Conservation (phyloP, 2,888 invertebrate species). For the Smittia aterrima region DNA sequence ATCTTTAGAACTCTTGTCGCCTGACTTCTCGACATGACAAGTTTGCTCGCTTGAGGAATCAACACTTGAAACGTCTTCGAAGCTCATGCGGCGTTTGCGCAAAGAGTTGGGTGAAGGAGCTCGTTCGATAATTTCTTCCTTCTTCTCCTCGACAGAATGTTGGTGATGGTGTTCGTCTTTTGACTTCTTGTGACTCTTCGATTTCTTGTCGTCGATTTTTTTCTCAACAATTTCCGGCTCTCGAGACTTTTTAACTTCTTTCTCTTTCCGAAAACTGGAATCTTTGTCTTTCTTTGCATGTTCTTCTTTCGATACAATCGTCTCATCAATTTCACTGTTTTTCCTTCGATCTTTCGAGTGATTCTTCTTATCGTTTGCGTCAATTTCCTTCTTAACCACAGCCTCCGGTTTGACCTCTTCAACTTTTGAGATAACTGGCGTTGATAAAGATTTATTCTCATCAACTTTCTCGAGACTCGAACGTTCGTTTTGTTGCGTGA, state of each 20-base stretch:
- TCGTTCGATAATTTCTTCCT: constrained; percentile 50
- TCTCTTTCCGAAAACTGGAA: constrained; percentile 45
- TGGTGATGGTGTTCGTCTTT: constrained; percentile 48
- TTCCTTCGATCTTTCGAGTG: constrained; percentile 32
- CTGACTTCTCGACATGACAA: constrained; percentile 19
- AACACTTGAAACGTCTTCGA: constrained; percentile 46
- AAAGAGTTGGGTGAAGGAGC: constrained; percentile 52
- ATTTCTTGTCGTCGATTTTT: constrained; percentile 14
- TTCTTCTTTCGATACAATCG: constrained; percentile 45
- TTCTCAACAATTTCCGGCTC: constrained; percentile 42
- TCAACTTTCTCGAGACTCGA: constrained; percentile 42
- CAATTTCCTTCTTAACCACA: background rate
- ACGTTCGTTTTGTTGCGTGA: constrained; percentile 45
- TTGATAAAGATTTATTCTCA: constrained; percentile 41
- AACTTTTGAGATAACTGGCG: constrained; percentile 36
- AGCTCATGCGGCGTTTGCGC: constrained; percentile 46
- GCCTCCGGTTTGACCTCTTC: background rate
- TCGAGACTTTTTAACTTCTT: constrained; percentile 48
- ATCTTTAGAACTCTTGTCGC: constrained; percentile 41
- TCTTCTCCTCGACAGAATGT: constrained; percentile 58
- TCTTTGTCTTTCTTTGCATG: constrained; percentile 24
- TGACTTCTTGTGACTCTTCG: constrained; percentile 50
- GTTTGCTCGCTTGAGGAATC: constrained; percentile 32
- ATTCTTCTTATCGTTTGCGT: constrained; percentile 2
- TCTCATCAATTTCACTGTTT: constrained; percentile 28